Conservation (phyloP, 1,140 invertebrate genomes). For the Dinothrombium tinctorium region DNA sequence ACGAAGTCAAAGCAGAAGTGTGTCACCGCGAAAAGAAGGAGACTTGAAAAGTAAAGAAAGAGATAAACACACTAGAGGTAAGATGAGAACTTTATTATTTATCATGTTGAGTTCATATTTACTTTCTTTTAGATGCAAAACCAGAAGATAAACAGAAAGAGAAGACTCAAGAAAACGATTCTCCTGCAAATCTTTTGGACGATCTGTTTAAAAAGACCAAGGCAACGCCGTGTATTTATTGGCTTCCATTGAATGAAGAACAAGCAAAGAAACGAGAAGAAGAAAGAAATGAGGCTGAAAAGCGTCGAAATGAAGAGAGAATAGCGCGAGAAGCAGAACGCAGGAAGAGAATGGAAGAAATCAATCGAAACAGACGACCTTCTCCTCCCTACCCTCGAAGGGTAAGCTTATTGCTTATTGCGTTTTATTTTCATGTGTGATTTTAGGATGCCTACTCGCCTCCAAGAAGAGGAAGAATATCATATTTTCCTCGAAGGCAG, state of each 20-base stretch:
- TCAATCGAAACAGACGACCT: too few species aligned
- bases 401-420: too few species aligned
- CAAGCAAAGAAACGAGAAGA: conserved; percentile 35
- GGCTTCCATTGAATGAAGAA: conserved; percentile 80
- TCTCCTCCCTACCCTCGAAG: background rate
- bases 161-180: conserved; percentile 38
- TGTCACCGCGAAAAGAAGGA: background rate
- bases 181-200: conserved; percentile 72
- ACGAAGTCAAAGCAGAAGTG: background rate
- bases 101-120: background rate
- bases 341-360: background rate
- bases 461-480: too few species aligned
- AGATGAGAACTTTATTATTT: background rate
- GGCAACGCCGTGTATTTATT: conserved; percentile 82
- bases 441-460: too few species aligned
- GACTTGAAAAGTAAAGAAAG: background rate
- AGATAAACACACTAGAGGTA: background rate
- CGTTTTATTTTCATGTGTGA: too few species aligned
- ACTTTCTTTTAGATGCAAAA: background rate
- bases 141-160: conserved; percentile 21
- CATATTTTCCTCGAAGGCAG: too few species aligned
- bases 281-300: background rate
- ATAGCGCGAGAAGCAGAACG: background rate
- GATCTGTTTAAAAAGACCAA: conserved; percentile 91
- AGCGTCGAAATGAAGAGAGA: background rate